These are phyloP conservation scores for Ganaspis brasiliensis DNA, from an alignment of 2,888 invertebrate species.

Conservation along the genomic window DNA sequence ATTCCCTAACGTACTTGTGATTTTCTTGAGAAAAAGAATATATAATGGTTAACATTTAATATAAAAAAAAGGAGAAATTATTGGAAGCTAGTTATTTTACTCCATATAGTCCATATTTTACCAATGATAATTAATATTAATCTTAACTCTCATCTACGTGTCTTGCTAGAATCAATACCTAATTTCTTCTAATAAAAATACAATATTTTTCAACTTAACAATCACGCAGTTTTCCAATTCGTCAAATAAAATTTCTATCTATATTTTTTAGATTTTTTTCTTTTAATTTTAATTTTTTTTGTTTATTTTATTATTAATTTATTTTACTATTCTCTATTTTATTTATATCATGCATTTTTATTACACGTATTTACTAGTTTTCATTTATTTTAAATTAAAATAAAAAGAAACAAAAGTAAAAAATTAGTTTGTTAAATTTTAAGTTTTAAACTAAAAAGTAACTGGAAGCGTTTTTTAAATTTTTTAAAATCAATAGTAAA, in stretches of 20 bases:
- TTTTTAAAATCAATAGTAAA: too few species aligned
- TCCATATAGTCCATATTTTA: constrained; percentile 11
- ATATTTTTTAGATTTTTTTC: too few species aligned
- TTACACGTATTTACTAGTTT: too few species aligned
- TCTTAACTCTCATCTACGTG: constrained; percentile 21
- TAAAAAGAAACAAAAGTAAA: too few species aligned
- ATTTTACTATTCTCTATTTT: too few species aligned
- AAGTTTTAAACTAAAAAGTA: too few species aligned
- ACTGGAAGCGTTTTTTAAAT: too few species aligned
- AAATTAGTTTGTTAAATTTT: too few species aligned
- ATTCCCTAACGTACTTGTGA: constrained; percentile 32
- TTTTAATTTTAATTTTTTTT: too few species aligned
- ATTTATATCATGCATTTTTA: too few species aligned
- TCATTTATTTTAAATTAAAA: too few species aligned
- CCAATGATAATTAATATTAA: constrained; percentile 10
- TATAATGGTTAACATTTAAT: constrained; percentile 13
- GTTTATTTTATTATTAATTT: too few species aligned
- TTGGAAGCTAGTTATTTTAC: constrained; percentile 35
- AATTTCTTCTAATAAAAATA: constrained; percentile 6
- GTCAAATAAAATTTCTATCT: not conserved
- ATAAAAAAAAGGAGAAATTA: constrained; percentile 33
- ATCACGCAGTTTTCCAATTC: not conserved
- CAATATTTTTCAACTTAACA: not conserved
- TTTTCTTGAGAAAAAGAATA: constrained; percentile 38
- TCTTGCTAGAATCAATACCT: not conserved